These are phyloP conservation scores for Hyaena hyaena DNA, from an alignment of 2,113 vertebrate genomes.

Conservation along the genomic window DNA sequence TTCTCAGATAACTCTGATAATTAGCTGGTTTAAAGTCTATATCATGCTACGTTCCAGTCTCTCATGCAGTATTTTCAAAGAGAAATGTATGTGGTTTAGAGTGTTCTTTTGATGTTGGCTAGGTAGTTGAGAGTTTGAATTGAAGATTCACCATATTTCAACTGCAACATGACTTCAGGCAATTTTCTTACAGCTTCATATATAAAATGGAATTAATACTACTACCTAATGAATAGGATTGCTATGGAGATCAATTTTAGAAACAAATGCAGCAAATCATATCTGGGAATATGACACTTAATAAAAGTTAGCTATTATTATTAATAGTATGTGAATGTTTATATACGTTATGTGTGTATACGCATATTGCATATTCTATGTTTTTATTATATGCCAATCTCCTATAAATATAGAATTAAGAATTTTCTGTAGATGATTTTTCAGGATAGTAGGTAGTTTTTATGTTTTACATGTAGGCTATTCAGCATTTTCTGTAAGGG, in stretches of 20 bases:
- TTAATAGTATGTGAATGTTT: neutral
- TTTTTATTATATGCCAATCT: neutral
- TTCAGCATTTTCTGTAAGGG: neutral
- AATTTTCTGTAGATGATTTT: constrained; percentile 41
- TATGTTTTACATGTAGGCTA: neutral
- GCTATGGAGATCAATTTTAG: neutral
- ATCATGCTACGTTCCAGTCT: neutral
- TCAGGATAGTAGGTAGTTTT: neutral
- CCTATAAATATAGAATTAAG: neutral
- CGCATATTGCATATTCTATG: neutral
- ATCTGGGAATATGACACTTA: neutral
- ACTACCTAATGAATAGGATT: neutral
- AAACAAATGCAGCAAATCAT: neutral
- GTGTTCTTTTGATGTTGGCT: neutral
- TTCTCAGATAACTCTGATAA: neutral
- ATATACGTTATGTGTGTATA: neutral
- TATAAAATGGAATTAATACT: neutral
- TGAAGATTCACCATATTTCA: neutral
- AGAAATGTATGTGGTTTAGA: neutral
- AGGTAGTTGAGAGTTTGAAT: neutral
- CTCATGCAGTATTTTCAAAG: neutral
- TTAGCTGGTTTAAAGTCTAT: neutral
- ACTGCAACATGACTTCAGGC: neutral
- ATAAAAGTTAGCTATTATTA: neutral
- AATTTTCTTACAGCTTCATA: neutral